Evolutionary conservation across 2,113 vertebrate species (phyloP).

Genomic region (Deroptyus accipitrinus): DNA sequence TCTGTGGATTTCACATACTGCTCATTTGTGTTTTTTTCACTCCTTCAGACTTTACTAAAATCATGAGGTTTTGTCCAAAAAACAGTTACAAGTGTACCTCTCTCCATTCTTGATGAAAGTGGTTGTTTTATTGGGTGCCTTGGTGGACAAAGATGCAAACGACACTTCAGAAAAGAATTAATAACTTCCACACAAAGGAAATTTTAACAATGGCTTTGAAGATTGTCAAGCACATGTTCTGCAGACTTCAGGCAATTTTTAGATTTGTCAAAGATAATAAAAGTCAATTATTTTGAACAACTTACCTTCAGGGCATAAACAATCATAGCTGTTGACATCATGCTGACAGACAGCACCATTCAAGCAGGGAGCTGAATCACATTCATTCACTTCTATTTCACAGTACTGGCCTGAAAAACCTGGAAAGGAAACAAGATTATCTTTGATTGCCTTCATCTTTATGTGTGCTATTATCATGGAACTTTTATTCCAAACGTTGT

Average conservation of each 20-base stretch:
- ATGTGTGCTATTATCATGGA: not conserved
- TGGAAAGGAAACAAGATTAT: constrained; percentile 51
- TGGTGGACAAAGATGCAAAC: constrained; percentile 11
- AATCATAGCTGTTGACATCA: constrained; percentile 73
- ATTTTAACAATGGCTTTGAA: constrained; percentile 14
- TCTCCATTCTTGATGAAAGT: not conserved
- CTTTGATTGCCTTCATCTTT: constrained; percentile 23
- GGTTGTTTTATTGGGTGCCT: not conserved
- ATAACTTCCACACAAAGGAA: not conserved
- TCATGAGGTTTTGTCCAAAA: not conserved
- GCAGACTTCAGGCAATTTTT: constrained; percentile 20
- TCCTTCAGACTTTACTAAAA: not conserved
- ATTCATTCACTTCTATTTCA: constrained; percentile 75
- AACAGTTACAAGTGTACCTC: not conserved
- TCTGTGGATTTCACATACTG: not conserved
- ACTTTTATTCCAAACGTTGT: not conserved
- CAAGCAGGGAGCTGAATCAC: constrained; percentile 74
- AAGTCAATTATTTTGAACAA: constrained; percentile 54
- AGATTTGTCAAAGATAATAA: constrained; percentile 53
- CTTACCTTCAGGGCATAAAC: constrained; percentile 76
- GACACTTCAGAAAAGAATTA: not conserved
- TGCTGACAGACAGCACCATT: constrained; percentile 76
- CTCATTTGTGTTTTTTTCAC: not conserved
- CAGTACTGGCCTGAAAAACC: constrained; percentile 71
- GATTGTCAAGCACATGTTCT: not conserved